Conservation (phyloP, 2,888 invertebrate genomes). For the Cataglyphis rosenhaueri region DNA sequence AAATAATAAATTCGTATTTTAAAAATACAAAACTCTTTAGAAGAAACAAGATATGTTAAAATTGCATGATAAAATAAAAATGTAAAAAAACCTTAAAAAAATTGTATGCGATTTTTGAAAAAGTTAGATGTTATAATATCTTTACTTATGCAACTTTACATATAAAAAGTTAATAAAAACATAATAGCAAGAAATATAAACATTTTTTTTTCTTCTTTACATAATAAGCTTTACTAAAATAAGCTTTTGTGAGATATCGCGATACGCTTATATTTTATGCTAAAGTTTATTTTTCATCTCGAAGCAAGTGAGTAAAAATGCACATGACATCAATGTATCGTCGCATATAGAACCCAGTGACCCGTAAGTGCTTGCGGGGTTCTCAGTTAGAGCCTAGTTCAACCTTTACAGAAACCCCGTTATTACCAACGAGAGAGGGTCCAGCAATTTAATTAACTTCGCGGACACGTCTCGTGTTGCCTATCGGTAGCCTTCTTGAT, state of each 20-base stretch:
- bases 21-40: neutral
- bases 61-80: neutral
- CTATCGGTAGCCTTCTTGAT: slow-evolving; percentile 14
- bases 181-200: neutral
- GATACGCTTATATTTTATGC: neutral
- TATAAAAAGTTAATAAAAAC: neutral
- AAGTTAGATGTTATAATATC: neutral
- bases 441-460: slow-evolving; percentile 43
- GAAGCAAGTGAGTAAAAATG: neutral
- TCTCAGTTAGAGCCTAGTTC: neutral
- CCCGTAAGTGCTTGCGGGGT: neutral
- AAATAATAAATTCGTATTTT: neutral
- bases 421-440: slow-evolving; percentile 3
- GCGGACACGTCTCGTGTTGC: slow-evolving; percentile 1
- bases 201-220: neutral
- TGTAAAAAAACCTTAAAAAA: neutral
- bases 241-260: neutral
- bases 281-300: neutral
- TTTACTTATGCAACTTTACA: neutral
- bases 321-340: neutral
- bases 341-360: neutral
- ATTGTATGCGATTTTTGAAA: neutral
- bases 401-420: neutral
- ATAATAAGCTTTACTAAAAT: neutral
- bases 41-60: neutral